Evolutionary conservation across 2,888 invertebrate species (phyloP), one percentile per base, ranked within the genome.

Genomic region (Diogma glabrata): DNA sequence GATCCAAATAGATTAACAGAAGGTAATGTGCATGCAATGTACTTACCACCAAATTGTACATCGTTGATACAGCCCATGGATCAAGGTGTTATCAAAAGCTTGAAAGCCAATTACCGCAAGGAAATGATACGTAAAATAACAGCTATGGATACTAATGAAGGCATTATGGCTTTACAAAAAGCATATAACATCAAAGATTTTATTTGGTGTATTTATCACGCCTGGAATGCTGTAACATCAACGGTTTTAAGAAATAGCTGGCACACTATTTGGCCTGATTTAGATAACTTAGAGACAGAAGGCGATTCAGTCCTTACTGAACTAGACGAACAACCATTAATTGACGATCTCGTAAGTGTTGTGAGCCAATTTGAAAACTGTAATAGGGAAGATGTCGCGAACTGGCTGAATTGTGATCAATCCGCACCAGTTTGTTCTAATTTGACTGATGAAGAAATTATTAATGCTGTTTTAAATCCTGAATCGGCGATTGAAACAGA

Each of bases 401-500:
- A 33, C 33, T 33, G 33, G 33, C 33, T 28, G 33, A 33, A 33
- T 33, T 33, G 12, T 4, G 4, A 33, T 33, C 10, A 33, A 33
- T 33, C 33, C 33, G 28, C 28, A 33, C 33, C 33, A 33, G 33
- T 33, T 33, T 33, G 14, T 33, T 33, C 33, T 33, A 33, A 33
- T 33, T 33, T 33, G 33, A 33, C 6, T 33, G 33, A 33, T 33
- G 33, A 4, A 33, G 33, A 33, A 33, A 33, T 33, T n/a, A 4
- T 7, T 4, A 33, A 33, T 33, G 33, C 33, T 33, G 33, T 33
- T 33, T 33, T 33, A 33, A 33, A 33, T 33, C 33, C 33, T 12
- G 33, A 4, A 33, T 33, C 33, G 33, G 33, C 33, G 10, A 33
- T 6, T 33, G 33, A 33, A 33, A 33, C 14, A 33, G 10, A 33